phyloP scores from a whole-genome alignment of 2,797 vertebrate genomes.

The Acanthurus leucopareius region DNA sequence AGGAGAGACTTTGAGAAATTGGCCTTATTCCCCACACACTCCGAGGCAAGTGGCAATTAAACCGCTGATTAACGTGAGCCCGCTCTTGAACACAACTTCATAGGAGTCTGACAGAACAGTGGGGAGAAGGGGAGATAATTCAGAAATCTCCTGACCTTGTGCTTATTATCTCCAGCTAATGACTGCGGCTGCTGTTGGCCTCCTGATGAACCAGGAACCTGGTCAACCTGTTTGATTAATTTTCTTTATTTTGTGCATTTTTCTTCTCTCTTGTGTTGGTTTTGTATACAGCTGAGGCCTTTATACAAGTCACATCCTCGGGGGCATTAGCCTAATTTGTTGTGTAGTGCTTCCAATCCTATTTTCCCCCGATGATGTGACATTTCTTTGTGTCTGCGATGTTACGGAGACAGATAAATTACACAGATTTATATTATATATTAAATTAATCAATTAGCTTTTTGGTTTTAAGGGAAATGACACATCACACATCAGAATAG shows the following conservation, averaged over 20 bases:
- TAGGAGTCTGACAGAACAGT: conserved; percentile 77
- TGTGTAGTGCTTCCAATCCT: conserved; percentile 54
- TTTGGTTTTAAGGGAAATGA: not conserved
- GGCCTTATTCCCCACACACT: conserved; percentile 83
- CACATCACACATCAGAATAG: not conserved
- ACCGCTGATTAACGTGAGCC: conserved; percentile 84
- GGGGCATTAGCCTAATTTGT: conserved; percentile 70
- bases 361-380: conserved; percentile 23
- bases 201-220: conserved; percentile 71
- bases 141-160: conserved; percentile 83
- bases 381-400: conserved; percentile 48
- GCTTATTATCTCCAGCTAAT: conserved; percentile 84
- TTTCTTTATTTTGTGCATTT: conserved; percentile 44
- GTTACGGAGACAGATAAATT: not conserved
- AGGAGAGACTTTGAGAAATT: conserved; percentile 80
- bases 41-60: conserved; percentile 86
- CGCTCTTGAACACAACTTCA: conserved; percentile 82
- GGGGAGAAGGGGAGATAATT: conserved; percentile 81
- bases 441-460: not conserved
- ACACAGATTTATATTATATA: not conserved
- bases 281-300: conserved; percentile 27
- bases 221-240: conserved; percentile 69
- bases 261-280: conserved; percentile 23
- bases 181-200: conserved; percentile 72
- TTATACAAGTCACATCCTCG: conserved; percentile 49